phyloP scores from a whole-genome alignment of 1,140 invertebrate species.

The roundworm (Caenorhabditis elegans) region WBcel235 BX284603.4:5609001-5609500 shows the following conservation, averaged over 20 bases:
- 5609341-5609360: constrained; percentile 50
- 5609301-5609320: constrained; percentile 58
- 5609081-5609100: too few relatives aligned
- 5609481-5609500: constrained; percentile 56
- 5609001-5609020: too few relatives aligned
- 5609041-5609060: too few relatives aligned
- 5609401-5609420: background rate
- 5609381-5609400: constrained; percentile 16
- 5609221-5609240: too few relatives aligned
- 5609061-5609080: too few relatives aligned
- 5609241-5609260: background rate
- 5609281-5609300: constrained; percentile 49
- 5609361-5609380: constrained; percentile 28
- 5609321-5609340: constrained; percentile 51
- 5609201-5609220: background rate
- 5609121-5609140: constrained; percentile 56
- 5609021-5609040: too few relatives aligned
- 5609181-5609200: constrained; percentile 43
- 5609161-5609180: background rate
- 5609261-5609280: constrained; percentile 32
- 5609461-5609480: constrained; percentile 56
- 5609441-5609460: constrained; percentile 48
- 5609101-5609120: too few relatives aligned
- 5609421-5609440: constrained; percentile 52
- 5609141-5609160: constrained; percentile 50